Conservation (phyloP, 2,113 vertebrate genomes). For the Eurypyga helias region DNA sequence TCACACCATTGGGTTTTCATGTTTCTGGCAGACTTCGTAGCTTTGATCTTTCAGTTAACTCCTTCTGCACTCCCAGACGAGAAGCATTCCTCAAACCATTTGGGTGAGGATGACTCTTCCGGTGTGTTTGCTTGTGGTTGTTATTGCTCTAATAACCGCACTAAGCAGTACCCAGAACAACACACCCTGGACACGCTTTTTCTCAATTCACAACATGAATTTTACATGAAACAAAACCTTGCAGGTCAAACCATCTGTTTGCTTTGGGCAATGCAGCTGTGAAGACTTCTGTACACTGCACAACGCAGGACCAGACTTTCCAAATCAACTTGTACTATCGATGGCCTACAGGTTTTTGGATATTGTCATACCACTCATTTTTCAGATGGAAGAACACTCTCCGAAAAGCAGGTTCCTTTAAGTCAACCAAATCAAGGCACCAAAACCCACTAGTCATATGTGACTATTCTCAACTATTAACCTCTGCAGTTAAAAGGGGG, state of each 20-base stretch:
- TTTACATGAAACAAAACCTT: not conserved
- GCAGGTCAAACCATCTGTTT: conserved; percentile 8
- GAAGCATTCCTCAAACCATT: not conserved
- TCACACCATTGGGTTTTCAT: not conserved
- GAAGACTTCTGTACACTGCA: not conserved
- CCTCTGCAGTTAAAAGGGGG: not conserved
- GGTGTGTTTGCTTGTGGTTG: not conserved
- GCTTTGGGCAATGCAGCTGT: conserved; percentile 24
- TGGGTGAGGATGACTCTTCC: not conserved
- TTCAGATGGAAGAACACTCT: not conserved
- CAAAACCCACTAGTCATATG: not conserved
- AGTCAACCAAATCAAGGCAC: not conserved
- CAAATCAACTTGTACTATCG: not conserved
- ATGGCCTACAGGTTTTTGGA: not conserved
- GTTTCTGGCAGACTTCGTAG: not conserved
- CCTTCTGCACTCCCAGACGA: not conserved
- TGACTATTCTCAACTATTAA: not conserved
- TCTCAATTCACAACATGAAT: not conserved
- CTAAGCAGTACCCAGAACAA: not conserved
- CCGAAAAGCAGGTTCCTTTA: not conserved
- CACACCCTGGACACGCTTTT: not conserved
- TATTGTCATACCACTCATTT: not conserved
- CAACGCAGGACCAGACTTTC: not conserved
- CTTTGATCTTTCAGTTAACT: conserved; percentile 42
- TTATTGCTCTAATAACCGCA: not conserved